Evolutionary conservation across 2,888 invertebrate species (phyloP), one percentile per base, ranked within the genome.

Genomic region (Smittia aterrima): DNA sequence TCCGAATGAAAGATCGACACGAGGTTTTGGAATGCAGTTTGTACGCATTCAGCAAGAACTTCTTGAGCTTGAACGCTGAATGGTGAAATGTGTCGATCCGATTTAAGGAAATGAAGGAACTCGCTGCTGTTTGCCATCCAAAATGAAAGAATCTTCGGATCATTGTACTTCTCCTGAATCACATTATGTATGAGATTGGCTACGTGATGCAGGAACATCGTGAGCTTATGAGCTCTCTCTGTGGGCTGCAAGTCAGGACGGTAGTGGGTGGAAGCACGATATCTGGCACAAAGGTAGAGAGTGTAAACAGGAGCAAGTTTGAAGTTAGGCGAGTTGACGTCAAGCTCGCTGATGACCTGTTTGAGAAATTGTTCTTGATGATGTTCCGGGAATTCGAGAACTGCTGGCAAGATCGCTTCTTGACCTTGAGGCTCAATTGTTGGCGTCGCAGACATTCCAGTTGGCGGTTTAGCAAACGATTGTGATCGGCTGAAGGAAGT

Each of bases 111-210:
- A 83, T 98, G 96, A 67, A 98, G 84, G 75, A 99, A 86, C 84
- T 99, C 99, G 53, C 97, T 96, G 11, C 96, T 92, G 81, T 99
- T 99, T 13, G 98, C 97, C 87, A 99, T 89, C 98, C 98, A 99
- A 80, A 96, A 93, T 0, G 96, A 93, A 78, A 95, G 87, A 4
- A 92, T 91, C 20, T 91, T 90, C 0, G 93, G 92, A 80, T 95
- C 95, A 76, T 91, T 89, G 81, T 93, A 92, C 75, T 93, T 87
- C 79, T 93, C 94, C 87, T 93, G 92, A 75, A 95, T 92, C 66
- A 92, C 90, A 76, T 89, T 88, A 78, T 93, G 92, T 77, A 96
- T 92, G 80, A 95, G 87, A 79, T 90, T 91, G 9, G 96, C 93
- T 66, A 96, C 95, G 81, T 95, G 94, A 79, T 94, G 95, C 76